A percentile compares a stretch with the other conserved stretches of the same genome.
These are phyloP conservation scores for Platanista minor DNA, from an alignment of 2,113 vertebrate species.

Conservation along the genomic window DNA sequence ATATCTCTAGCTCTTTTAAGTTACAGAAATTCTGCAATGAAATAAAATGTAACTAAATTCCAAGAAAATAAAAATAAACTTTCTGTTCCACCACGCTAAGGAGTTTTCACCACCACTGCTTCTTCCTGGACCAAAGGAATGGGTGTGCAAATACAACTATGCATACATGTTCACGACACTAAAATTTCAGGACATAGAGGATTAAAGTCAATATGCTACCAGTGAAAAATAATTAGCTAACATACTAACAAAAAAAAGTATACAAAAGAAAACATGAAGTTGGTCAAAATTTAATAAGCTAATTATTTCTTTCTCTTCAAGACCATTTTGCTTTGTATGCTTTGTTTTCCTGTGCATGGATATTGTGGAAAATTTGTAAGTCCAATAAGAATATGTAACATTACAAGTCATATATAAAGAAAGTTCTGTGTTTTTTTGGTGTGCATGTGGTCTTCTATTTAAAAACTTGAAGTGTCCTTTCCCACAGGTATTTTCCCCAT, in stretches of 20 bases:
- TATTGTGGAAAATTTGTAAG: background rate
- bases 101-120: background rate
- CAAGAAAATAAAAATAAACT: slow-evolving; percentile 37
- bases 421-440: background rate
- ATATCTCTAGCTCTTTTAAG: background rate
- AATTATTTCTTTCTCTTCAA: slow-evolving; percentile 11
- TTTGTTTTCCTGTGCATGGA: background rate
- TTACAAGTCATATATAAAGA: background rate
- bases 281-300: background rate
- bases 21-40: slow-evolving; percentile 15
- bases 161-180: background rate
- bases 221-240: background rate
- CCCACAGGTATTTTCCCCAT: background rate
- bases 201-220: background rate
- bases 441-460: background rate
- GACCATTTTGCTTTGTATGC: background rate
- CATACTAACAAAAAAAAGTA: background rate
- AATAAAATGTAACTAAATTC: slow-evolving; percentile 17
- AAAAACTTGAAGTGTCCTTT: background rate
- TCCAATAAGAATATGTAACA: background rate
- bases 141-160: background rate
- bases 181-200: background rate
- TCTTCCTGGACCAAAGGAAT: background rate
- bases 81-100: background rate
- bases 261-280: background rate